A percentile compares a stretch with the other conserved stretches of the same genome.
These are phyloP conservation scores for Diabrotica balteata DNA, from an alignment of 2,888 invertebrate genomes.

Conservation along the genomic window DNA sequence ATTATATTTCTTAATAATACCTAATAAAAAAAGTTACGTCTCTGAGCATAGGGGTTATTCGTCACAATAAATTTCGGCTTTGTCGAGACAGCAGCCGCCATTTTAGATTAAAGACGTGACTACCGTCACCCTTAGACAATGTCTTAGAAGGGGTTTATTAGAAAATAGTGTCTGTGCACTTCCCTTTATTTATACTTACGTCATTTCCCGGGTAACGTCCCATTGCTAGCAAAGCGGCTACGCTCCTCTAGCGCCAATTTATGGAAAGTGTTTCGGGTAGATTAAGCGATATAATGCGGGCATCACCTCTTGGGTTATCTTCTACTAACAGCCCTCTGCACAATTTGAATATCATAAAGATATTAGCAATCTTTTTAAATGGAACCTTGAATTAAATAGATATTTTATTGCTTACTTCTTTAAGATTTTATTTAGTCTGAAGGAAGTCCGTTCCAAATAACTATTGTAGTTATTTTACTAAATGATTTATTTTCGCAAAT, in stretches of 20 bases:
- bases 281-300: slow-evolving; percentile 6
- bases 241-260: background rate
- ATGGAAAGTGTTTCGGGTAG: slow-evolving; percentile 3
- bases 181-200: slow-evolving; percentile 2
- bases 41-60: slow-evolving; percentile 2
- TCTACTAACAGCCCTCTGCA: background rate
- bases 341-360: background rate
- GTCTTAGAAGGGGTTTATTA: slow-evolving; percentile 14
- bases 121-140: slow-evolving; percentile 11
- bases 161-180: slow-evolving; percentile 10
- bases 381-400: too few species aligned
- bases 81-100: slow-evolving; percentile 15
- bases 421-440: too few species aligned
- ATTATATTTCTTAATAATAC: too few species aligned
- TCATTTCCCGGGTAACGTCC: background rate
- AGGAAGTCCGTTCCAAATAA: too few species aligned
- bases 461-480: too few species aligned
- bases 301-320: slow-evolving; percentile 3
- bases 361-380: too few species aligned
- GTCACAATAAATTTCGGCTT: slow-evolving; percentile 19
- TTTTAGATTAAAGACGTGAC: slow-evolving; percentile 27
- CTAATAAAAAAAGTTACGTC: too few species aligned
- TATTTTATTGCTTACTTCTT: too few species aligned
- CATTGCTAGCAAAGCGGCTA: too few species aligned
- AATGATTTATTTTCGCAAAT: too few species aligned